Percentiles rank a stretch among this genome's conserved stretches.
These are phyloP conservation scores for Dermatemys mawii DNA, from an alignment of 2,113 vertebrate genomes.

Conservation along the genomic window DNA sequence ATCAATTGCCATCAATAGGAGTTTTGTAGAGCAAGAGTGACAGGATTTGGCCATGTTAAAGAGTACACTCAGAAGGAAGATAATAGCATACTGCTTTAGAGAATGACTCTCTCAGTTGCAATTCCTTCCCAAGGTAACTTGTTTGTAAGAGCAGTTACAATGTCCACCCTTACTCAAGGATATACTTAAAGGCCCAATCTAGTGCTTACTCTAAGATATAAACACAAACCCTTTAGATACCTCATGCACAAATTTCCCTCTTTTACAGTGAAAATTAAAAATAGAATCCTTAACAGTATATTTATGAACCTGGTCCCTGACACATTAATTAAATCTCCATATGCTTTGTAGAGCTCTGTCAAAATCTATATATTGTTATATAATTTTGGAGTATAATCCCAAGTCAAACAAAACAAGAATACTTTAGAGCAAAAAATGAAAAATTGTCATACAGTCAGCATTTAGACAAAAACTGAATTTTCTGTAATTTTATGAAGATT, in stretches of 20 bases:
- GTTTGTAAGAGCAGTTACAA: neutral
- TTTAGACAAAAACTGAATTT: neutral
- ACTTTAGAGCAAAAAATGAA: neutral
- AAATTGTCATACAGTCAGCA: neutral
- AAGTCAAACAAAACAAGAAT: neutral
- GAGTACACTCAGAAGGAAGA: neutral
- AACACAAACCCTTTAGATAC: neutral
- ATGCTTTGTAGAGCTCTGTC: neutral
- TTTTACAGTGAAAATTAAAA: neutral
- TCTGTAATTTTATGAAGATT: neutral
- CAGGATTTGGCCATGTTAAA: neutral
- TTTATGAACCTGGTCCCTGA: neutral
- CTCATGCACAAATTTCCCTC: neutral
- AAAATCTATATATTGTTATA: neutral
- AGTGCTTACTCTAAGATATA: neutral
- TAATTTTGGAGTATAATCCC: neutral
- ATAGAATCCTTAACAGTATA: neutral
- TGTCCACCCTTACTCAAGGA: neutral
- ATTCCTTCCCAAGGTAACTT: neutral
- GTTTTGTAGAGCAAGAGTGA: neutral
- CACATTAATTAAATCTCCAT: neutral
- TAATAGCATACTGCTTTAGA: neutral
- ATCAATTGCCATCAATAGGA: neutral
- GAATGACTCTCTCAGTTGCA: neutral
- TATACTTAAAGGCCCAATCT: rapidly evolving